Base-by-base conservation (phyloP, 2,113 vertebrate species). In the Channa maculata region DNA sequence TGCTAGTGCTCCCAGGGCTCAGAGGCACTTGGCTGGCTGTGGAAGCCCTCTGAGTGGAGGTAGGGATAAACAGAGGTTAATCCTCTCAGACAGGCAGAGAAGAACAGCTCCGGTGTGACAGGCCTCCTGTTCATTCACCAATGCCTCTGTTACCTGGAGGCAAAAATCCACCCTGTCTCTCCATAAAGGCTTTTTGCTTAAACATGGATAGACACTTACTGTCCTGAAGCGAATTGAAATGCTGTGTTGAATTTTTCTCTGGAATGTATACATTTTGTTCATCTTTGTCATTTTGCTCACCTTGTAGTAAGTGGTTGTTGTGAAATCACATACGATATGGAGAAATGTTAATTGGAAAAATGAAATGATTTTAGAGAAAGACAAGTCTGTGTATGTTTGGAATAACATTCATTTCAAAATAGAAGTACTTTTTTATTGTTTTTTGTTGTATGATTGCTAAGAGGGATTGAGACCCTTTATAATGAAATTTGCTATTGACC, bases 21-120 rank as follows among this genome's bases (percentile, higher is more conserved):
- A 71, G 57, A 71, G 79, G 69, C 57, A 41, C 64, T 48, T 15
- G 39, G 68, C 57, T 73, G 55, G 44, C 79, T 79, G 33, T 68
- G 58, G 66, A 64, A 80, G 79, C 77, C 41, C 65, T 75, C 60
- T 49, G 59, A 85, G 88, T 76, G 75, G 62, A 85, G 82, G 86
- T 71, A 68, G 62, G 71, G 70, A 83, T 73, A 88, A 88, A 92
- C 80, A 92, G 91, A 93, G 92, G 92, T 94, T 94, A 92, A 94
- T 93, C 77, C 86, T 88, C 80, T 86, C 82, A 81, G 90, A 92
- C 88, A 92, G 84, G 82, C 82, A 68, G 82, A 87, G 88, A 79
- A 83, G 82, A 82, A 70, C 66, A 69, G 82, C 84, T 82, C 65
- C 50, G 44, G 58, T 82, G 80, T 79, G 79, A 86, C 80, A 84